Evolutionary conservation across 2,797 vertebrate species (phyloP), one percentile per base, ranked within the genome.

Genomic region (Eidolon dupreanum): DNA sequence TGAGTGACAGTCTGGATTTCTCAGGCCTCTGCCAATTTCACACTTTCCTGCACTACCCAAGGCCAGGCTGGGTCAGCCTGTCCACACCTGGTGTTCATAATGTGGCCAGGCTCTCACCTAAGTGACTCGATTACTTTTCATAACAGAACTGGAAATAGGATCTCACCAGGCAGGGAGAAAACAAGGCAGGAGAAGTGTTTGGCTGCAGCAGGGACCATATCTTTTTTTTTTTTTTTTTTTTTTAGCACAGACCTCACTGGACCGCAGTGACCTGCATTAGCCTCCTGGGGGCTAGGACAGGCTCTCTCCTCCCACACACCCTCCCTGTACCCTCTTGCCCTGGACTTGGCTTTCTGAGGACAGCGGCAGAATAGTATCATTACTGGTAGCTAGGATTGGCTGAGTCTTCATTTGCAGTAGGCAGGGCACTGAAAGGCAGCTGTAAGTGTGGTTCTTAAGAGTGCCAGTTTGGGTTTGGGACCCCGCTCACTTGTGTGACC

Each of bases 1-100:
- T 15, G 36, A 89, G 79, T 6, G 91, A 83, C 41, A 33, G 70
- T 2, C 65, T 63, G 65, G 63, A 20, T 68, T 73, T 96, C 94
- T 74, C 92, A 77, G 77, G 57, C 46, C 41, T 82, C 65, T 88
- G 78, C 83, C 55, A 95, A 24, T 77, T 94, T 95, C 91, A 65
- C 84, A 78, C 78, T 87, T 49, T 88, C 49, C 61, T 38, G 70
- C 0, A 0, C 51, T 59, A n/a, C 86, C 78, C 0, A 1, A 63
- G 78, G 65, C 57, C 19, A 36, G 63, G 53, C 31, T 12, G 65
- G 55, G 66, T 63, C 87, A 88, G 93, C 55, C 51, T 26, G 43
- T 66, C 65, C 53, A 83, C 77, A 95, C 77, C 88, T 94, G 90
- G 46, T 12, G 70, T 22, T 88, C 31, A 28, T 7, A 19, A 41